Evolutionary conservation across 2,888 invertebrate genomes (phyloP).

Genomic region (Apodemia mormo): DNA sequence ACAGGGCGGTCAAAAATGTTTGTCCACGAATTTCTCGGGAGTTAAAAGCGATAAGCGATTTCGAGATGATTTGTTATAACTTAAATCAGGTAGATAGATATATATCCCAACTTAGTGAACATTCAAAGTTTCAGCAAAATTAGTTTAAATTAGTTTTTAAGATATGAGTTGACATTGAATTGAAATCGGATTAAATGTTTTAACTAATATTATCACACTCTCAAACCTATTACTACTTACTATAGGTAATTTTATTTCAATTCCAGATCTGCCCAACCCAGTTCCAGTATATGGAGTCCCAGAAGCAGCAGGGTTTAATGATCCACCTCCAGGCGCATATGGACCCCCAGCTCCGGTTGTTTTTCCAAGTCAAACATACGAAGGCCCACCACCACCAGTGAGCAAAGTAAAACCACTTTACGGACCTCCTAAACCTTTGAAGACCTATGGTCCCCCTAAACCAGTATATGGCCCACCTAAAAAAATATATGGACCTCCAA

Average conservation of each 20-base stretch:
- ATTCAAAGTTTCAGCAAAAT: too few species aligned
- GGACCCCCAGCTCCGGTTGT: constrained; percentile 76
- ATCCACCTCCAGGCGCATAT: constrained; percentile 67
- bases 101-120: too few species aligned
- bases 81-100: too few species aligned
- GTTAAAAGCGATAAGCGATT: too few species aligned
- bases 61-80: too few species aligned
- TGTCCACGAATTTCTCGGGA: too few species aligned
- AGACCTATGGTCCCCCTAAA: constrained; percentile 70
- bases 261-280: constrained; percentile 72
- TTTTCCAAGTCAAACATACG: constrained; percentile 65
- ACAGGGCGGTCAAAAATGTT: too few species aligned
- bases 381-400: constrained; percentile 77
- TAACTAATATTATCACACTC: too few species aligned
- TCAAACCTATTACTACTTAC: too few species aligned
- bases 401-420: constrained; percentile 61
- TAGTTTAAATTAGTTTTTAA: too few species aligned
- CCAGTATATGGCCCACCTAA: constrained; percentile 60
- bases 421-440: constrained; percentile 57
- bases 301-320: constrained; percentile 57
- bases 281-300: constrained; percentile 83
- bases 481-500: constrained; percentile 56
- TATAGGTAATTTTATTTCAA: constrained; percentile 36
- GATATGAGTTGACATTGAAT: too few species aligned
- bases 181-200: too few species aligned